These are phyloP conservation scores for Cephus rjabovi DNA, from an alignment of 2,888 invertebrate genomes.

Conservation along the genomic window DNA sequence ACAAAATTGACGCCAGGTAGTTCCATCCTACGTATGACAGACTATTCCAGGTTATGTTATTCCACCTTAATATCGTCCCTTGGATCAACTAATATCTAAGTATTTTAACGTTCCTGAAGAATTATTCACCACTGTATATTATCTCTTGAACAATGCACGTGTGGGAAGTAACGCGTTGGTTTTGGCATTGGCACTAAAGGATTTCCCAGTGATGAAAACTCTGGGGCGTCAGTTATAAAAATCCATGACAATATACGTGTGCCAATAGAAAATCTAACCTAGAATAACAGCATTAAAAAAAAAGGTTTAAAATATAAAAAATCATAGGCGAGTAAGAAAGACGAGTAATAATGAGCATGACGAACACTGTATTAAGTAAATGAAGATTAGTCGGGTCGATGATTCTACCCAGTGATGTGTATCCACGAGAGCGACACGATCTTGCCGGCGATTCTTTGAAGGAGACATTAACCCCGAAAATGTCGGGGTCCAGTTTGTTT, in stretches of 20 bases:
- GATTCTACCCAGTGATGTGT: neutral
- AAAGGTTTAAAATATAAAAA: neutral
- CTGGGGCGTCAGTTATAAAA: neutral
- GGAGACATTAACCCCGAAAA: conserved; percentile 3
- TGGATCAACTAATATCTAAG: neutral
- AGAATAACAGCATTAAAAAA: neutral
- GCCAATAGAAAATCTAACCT: neutral
- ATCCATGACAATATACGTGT: neutral
- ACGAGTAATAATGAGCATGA: neutral
- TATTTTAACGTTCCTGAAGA: conserved; percentile 11
- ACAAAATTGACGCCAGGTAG: neutral
- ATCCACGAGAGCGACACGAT: neutral
- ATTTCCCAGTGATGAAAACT: conserved; percentile 5
- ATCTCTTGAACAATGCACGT: conserved; percentile 33
- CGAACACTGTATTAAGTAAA: neutral
- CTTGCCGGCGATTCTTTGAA: conserved; percentile 1
- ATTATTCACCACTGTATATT: conserved; percentile 35
- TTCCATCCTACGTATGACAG: neutral
- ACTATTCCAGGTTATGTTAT: neutral
- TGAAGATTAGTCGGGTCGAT: neutral
- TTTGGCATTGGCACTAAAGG: conserved; percentile 54
- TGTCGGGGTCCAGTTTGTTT: neutral
- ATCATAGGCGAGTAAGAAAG: neutral
- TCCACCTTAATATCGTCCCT: neutral
- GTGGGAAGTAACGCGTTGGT: conserved; percentile 49